Conservation (phyloP, 2,113 vertebrate species). For the Vidua macroura region DNA sequence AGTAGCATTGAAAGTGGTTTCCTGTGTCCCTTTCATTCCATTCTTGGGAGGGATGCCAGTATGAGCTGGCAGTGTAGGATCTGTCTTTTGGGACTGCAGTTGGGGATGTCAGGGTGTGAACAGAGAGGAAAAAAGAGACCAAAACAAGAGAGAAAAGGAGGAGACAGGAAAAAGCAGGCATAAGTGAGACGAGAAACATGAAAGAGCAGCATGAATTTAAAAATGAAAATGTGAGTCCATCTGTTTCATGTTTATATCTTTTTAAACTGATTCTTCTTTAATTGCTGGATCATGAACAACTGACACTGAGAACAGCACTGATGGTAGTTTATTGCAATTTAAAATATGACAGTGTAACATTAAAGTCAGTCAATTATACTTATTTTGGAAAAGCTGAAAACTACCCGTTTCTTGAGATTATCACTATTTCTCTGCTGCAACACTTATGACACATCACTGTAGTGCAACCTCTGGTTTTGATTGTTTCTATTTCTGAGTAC, state of each 20-base stretch:
- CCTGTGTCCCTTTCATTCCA: not conserved
- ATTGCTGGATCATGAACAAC: not conserved
- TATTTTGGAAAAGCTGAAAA: not conserved
- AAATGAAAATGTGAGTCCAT: not conserved
- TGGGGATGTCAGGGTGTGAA: not conserved
- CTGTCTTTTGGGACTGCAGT: not conserved
- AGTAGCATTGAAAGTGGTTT: not conserved
- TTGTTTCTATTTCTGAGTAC: not conserved
- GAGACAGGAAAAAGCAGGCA: not conserved
- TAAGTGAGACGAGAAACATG: not conserved
- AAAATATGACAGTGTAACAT: not conserved
- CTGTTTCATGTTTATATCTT: conserved; percentile 6
- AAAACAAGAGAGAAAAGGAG: conserved; percentile 1
- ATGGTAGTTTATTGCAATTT: not conserved
- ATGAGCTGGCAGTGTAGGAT: not conserved
- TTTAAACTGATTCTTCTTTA: not conserved
- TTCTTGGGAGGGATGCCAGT: conserved; percentile 2
- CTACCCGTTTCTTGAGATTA: not conserved
- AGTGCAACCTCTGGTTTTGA: not conserved
- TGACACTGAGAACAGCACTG: not conserved
- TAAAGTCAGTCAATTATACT: not conserved
- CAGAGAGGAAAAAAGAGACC: not conserved
- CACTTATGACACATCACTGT: not conserved
- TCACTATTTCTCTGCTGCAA: not conserved
- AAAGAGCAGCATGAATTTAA: not conserved